Conservation (phyloP, 1,140 invertebrate species). For the Drosophila parvula region DNA sequence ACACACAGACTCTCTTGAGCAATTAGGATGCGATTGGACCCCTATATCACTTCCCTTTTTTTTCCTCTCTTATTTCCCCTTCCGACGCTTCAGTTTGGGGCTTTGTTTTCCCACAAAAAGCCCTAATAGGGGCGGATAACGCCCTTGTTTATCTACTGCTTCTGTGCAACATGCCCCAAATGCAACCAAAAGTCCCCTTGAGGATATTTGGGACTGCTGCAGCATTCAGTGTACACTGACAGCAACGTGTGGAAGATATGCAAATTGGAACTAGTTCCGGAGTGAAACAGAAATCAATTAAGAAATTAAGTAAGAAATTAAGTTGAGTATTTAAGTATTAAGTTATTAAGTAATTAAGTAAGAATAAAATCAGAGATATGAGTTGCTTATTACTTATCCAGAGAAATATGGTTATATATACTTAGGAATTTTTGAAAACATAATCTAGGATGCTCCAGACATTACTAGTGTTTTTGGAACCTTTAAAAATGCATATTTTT, state of each 20-base stretch:
- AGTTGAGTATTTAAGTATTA: too few species aligned
- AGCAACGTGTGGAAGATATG: background rate
- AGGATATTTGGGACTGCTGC: slow-evolving; percentile 17
- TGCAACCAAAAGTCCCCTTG: slow-evolving; percentile 19
- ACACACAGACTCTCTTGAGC: slow-evolving; percentile 2
- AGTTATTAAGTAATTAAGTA: background rate
- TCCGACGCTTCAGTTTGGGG: background rate
- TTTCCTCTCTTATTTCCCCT: too few species aligned
- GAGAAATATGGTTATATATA: too few species aligned
- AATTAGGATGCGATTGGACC: slow-evolving; percentile 3
- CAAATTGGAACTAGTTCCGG: slow-evolving; percentile 14
- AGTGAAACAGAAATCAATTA: too few species aligned
- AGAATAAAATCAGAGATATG: too few species aligned
- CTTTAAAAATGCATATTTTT: too few species aligned
- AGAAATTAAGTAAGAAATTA: background rate
- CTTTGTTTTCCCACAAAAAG: slow-evolving; percentile 11
- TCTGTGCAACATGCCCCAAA: slow-evolving; percentile 17
- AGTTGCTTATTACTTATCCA: too few species aligned
- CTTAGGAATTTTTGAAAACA: too few species aligned
- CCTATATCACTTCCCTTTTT: background rate
- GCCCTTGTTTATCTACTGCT: slow-evolving; percentile 6
- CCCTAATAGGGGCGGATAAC: background rate
- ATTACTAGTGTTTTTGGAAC: too few species aligned
- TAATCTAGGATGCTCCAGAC: too few species aligned
- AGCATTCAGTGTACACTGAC: background rate